Conservation (phyloP, 2,113 vertebrate genomes). For the Naja naja region DNA sequence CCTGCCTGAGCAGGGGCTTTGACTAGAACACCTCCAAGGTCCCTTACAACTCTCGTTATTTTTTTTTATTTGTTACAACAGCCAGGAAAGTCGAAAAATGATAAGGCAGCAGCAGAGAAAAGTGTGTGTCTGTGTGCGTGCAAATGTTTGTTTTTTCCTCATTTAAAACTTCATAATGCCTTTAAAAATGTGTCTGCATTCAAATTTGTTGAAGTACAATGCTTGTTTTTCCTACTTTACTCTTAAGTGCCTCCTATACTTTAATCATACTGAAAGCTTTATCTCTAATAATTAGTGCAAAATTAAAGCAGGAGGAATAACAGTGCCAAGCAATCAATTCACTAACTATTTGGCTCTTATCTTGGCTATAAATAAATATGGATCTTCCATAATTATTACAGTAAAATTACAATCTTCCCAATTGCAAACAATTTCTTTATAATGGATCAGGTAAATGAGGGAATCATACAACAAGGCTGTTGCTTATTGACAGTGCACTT, state of each 20-base stretch:
- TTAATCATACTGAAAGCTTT: constrained; percentile 65
- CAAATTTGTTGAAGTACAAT: constrained; percentile 13
- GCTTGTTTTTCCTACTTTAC: constrained; percentile 1
- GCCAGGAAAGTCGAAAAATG: not conserved
- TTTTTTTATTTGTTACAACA: not conserved
- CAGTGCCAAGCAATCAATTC: constrained; percentile 55
- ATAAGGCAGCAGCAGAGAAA: not conserved
- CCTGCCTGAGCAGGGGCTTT: not conserved
- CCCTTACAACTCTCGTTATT: not conserved
- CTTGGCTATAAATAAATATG: constrained; percentile 47
- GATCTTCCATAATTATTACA: constrained; percentile 52
- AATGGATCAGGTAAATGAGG: constrained; percentile 17
- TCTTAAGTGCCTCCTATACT: constrained; percentile 42
- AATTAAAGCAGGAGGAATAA: constrained; percentile 61
- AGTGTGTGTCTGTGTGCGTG: not conserved
- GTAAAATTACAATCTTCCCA: constrained; percentile 46
- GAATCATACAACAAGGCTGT: not conserved
- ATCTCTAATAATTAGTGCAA: constrained; percentile 65
- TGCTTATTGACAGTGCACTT: constrained; percentile 1
- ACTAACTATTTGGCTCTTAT: constrained; percentile 10
- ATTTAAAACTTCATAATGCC: not conserved
- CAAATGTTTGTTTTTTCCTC: not conserved
- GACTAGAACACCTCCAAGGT: not conserved
- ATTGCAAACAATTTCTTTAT: constrained; percentile 12
- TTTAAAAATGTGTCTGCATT: constrained; percentile 27